These are phyloP conservation scores for Neogale vison DNA, from an alignment of 2,113 vertebrate genomes.

Conservation along the genomic window DNA sequence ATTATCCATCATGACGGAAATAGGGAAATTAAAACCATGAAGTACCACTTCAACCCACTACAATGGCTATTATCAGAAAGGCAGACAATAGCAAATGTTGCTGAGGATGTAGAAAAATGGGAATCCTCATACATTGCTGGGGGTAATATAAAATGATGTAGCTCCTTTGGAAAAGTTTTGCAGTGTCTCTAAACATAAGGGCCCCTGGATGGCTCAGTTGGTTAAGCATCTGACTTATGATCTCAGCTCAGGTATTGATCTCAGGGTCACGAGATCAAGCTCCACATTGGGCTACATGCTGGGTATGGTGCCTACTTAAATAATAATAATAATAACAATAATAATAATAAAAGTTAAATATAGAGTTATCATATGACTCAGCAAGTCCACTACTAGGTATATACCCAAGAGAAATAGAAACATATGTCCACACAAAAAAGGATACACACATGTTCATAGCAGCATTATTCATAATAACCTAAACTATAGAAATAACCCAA, in stretches of 20 bases:
- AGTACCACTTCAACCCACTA: background rate
- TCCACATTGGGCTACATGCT: background rate
- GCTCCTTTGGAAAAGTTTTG: background rate
- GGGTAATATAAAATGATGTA: background rate
- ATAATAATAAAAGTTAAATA: conserved; percentile 12
- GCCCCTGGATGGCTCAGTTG: background rate
- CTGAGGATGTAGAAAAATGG: background rate
- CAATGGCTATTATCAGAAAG: background rate
- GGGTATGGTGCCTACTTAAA: background rate
- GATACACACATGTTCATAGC: background rate
- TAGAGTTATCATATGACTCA: background rate
- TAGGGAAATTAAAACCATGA: background rate
- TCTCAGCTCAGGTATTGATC: background rate
- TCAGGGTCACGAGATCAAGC: background rate
- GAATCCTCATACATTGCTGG: background rate
- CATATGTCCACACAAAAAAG: background rate
- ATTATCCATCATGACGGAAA: background rate
- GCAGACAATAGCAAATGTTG: background rate
- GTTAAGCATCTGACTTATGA: background rate
- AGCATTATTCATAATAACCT: background rate
- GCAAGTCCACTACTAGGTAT: background rate
- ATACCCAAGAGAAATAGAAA: background rate
- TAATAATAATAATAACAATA: background rate
- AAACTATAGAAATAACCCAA: background rate
- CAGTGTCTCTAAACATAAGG: background rate